Evolutionary conservation across 2,113 vertebrate species (phyloP), one percentile per base, ranked within the genome.

Genomic region (Zosterops pallidus): DNA sequence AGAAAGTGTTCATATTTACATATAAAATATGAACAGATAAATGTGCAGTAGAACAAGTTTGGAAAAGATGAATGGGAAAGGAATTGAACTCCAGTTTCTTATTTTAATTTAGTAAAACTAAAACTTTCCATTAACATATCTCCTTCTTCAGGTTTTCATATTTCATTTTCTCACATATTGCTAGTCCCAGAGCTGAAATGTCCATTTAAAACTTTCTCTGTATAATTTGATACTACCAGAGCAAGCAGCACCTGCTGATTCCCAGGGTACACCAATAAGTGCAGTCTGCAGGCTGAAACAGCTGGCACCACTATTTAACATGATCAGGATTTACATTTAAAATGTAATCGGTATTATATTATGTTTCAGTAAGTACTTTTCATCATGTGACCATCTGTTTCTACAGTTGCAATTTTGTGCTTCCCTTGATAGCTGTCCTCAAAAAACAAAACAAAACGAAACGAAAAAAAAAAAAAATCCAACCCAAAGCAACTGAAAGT

Each of bases 321-420:
- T 9, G 22, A 93, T 95, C 62, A 79, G 26, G 39, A 90, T 91
- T 94, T 93, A 93, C 57, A 90, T 91, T 91, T 96, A 64, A 83
- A 83, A 71, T 57, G 22, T 74, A 92, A 31, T 80, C 0, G 4
- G 29, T 77, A 77, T 90, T 76, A 83, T 69, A 92, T 94, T 89
- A 89, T n/a, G 21, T 87, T 94, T 91, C 89, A 87, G 69, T 77
- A 81, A 85, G 81, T 92, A 60, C 47, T 83, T 94, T 94, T 93
- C 39, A 74, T 96, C 90, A 90, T 92, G 92, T 94, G 92, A 95
- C 76, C 86, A 90, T 85, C 77, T 92, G 80, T 76, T 96, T 91
- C 57, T 88, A 39, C 49, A 76, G 28, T 83, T 93, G 44, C n/a
- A 86, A 56, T 89, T 94, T 94, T 67, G 64, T 64, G 25, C 5